Percentiles rank a stretch among this genome's conserved stretches.
Conservation (phyloP, 2,888 invertebrate genomes). For the Cataglyphis altisquamis region DNA sequence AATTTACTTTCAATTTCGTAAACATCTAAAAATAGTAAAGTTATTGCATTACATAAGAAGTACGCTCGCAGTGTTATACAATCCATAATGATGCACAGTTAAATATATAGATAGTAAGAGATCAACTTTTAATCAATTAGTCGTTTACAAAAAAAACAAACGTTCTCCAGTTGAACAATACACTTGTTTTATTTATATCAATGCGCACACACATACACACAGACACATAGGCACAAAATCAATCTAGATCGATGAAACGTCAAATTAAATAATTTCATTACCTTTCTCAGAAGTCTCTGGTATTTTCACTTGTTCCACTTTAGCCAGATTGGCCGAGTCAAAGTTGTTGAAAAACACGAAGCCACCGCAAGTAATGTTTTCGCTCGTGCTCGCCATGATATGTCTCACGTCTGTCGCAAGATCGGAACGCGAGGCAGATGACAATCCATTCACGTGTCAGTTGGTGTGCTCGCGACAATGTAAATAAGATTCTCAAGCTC, state of each 20-base stretch:
- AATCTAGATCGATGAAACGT: not conserved
- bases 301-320: conserved; percentile 90
- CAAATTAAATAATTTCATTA: conserved; percentile 73
- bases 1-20: conserved; percentile 76
- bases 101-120: not conserved
- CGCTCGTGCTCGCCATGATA: conserved; percentile 83
- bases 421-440: not conserved
- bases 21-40: conserved; percentile 58
- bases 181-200: not conserved
- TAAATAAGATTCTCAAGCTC: not conserved
- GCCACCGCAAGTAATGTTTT: conserved; percentile 89
- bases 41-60: conserved; percentile 23
- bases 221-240: too few relatives aligned
- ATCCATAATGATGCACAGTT: not conserved
- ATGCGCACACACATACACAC: not conserved
- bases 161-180: not conserved
- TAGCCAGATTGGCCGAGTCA: conserved; percentile 95
- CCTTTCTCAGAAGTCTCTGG: conserved; percentile 77
- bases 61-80: not conserved
- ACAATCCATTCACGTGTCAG: not conserved
- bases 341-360: conserved; percentile 95
- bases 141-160: not conserved
- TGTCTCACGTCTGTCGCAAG: conserved; percentile 64
- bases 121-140: not conserved
- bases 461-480: not conserved